Evolutionary conservation across 2,888 invertebrate genomes (phyloP), one percentile per base, ranked within the genome.

Genomic region (Lithophane ornitopus): DNA sequence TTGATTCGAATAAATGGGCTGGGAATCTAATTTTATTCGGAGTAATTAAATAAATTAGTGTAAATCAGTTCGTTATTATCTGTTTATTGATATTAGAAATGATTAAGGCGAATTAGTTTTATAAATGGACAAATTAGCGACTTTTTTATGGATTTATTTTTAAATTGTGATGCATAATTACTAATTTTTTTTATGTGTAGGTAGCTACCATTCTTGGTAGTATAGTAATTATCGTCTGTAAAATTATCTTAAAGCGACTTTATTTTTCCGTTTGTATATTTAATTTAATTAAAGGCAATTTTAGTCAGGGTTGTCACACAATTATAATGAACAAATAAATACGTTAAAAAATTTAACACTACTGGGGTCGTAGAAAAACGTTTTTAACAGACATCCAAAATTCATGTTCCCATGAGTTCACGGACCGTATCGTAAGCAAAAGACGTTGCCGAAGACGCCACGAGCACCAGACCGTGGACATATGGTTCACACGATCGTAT

Each of bases 381-480:
- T 82, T 82, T 76, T 78, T 81, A 69, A 80, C 72, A 71, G 54
- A 84, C 78, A 74, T 70, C 85, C 85, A 76, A 85, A 90, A 86
- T 85, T 85, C 59, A 75, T 71, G 72, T 90, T 90, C 90, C 90
- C 90, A 90, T 89, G 90, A 86, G 89, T 87, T 85, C 86, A 84
- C 88, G 81, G 39, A 88, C 90, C 91, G 93, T 93, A 90, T 92
- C 94, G 93, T 91, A 84, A 86, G 88, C 89, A 88, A 89, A 93
- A 94, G 94, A 94, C 94, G 94, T 90, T 93, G 93, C 91, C 88
- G 93, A 94, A 94, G 94, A 94, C 92, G 81, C 87, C 81, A 85
- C 71, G 82, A 59, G 70, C 93, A 92, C 52, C 90, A 91, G 94
- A 94, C 92, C 94, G 93, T 94, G 87, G 89, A 75, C 85, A 81